phyloP scores from a whole-genome alignment of 2,113 vertebrate species.

The Nipponia nippon region DNA sequence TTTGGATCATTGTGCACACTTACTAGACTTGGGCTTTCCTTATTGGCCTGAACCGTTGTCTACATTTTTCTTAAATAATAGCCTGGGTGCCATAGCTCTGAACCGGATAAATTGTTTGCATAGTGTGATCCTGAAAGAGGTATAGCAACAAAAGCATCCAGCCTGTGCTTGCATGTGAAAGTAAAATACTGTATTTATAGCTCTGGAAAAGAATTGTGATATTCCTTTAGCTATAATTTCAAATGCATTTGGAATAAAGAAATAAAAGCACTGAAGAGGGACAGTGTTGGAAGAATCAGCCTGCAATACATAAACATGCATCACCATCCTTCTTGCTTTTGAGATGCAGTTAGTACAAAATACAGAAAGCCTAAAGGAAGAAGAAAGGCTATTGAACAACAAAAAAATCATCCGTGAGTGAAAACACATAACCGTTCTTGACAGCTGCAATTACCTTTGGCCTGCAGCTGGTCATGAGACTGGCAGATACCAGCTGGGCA shows the following conservation, averaged over 20 bases:
- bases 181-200: not conserved
- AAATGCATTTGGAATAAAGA: not conserved
- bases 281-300: not conserved
- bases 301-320: not conserved
- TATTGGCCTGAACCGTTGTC: not conserved
- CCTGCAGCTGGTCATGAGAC: not conserved
- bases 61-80: not conserved
- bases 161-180: not conserved
- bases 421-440: not conserved
- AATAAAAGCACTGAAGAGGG: not conserved
- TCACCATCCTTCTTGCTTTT: not conserved
- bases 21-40: not conserved
- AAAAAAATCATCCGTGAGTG: not conserved
- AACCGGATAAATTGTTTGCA: not conserved
- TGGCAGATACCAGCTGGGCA: constrained; percentile 21
- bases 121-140: not conserved
- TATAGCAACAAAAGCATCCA: not conserved
- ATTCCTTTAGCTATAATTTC: not conserved
- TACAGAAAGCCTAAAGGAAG: not conserved
- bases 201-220: not conserved
- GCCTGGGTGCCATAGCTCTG: not conserved
- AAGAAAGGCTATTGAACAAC: not conserved
- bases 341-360: not conserved
- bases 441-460: constrained; percentile 45
- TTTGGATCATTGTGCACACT: not conserved